A percentile compares a stretch with the other conserved stretches of the same genome.
phyloP scores from a whole-genome alignment of 2,888 invertebrate genomes.

The Pyrgus malvae region DNA sequence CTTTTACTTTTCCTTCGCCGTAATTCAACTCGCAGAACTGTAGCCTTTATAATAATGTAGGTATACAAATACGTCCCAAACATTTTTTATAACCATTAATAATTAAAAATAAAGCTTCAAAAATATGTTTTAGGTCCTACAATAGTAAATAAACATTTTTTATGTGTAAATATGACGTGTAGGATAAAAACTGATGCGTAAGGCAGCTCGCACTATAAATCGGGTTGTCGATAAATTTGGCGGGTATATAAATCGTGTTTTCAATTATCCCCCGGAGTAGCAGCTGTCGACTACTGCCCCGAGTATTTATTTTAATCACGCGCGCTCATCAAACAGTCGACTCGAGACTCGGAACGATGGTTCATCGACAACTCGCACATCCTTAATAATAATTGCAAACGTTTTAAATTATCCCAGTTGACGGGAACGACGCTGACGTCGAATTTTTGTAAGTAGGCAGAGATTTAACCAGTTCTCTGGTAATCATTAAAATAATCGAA shows the following conservation, averaged over 20 bases:
- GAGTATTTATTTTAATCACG: constrained; percentile 78
- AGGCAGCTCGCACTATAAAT: constrained; percentile 60
- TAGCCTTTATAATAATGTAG: no score
- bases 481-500: no score
- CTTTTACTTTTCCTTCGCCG: no score
- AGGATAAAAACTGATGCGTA: constrained; percentile 46
- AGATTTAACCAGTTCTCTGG: no score
- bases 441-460: no score
- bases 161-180: constrained; percentile 41
- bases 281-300: constrained; percentile 71
- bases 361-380: constrained; percentile 64
- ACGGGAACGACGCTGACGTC: no score
- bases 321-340: constrained; percentile 54
- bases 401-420: constrained; percentile 5
- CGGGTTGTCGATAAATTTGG: constrained; percentile 76
- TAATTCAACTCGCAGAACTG: no score
- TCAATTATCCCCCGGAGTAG: constrained; percentile 74
- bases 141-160: not conserved
- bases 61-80: no score
- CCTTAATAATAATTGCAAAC: constrained; percentile 53
- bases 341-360: constrained; percentile 39
- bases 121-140: no score
- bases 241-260: constrained; percentile 76
- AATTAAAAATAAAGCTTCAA: no score
- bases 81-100: no score